Conservation (phyloP, 2,113 vertebrate species). For the Chrysemys picta region DNA sequence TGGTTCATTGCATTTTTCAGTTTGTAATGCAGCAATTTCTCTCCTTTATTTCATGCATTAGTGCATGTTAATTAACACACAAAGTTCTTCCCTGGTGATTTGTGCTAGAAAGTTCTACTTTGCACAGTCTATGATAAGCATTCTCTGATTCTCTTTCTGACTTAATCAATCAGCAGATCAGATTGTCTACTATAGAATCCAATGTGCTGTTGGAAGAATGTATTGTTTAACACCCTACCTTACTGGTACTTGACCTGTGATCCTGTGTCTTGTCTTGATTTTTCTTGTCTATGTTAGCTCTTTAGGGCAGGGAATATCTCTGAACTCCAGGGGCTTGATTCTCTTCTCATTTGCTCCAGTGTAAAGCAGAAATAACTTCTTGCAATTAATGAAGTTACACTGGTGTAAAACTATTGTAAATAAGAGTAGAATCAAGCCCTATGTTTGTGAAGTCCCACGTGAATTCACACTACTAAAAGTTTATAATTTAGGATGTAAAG, state of each 20-base stretch:
- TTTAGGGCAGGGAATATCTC: slow-evolving; percentile 10
- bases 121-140: not conserved
- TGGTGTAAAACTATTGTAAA: not conserved
- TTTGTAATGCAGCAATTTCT: not conserved
- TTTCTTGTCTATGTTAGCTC: not conserved
- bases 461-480: not conserved
- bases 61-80: not conserved
- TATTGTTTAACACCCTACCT: not conserved
- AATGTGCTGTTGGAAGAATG: not conserved
- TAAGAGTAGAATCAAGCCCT: not conserved
- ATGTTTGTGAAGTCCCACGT: not conserved
- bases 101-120: slow-evolving; percentile 19
- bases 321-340: not conserved
- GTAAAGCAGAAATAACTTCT: not conserved
- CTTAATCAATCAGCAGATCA: not conserved
- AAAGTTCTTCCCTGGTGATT: not conserved
- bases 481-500: not conserved
- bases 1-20: not conserved
- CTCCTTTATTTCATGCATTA: not conserved
- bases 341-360: not conserved
- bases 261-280: not conserved
- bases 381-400: not conserved
- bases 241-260: not conserved
- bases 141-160: not conserved
- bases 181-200: not conserved